These are phyloP conservation scores for Asteroscopus sphinx DNA, from an alignment of 2,888 invertebrate species.

Conservation along the genomic window DNA sequence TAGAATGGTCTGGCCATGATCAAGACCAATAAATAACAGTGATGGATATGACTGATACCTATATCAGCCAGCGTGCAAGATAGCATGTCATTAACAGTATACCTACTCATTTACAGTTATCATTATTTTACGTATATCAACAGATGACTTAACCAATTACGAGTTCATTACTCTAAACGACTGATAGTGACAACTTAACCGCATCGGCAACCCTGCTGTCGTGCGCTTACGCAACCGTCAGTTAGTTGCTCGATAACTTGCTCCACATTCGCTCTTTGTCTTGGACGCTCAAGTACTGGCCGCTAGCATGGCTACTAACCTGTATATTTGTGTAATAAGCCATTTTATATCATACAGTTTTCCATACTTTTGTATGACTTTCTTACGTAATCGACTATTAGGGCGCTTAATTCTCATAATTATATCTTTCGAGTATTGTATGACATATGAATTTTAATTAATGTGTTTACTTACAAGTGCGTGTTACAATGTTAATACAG, in stretches of 20 bases:
- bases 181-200: conserved; percentile 34
- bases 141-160: conserved; percentile 43
- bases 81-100: not conserved
- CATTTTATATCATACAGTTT: conserved; percentile 35
- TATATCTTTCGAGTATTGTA: conserved; percentile 39
- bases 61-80: not conserved
- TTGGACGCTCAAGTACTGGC: conserved; percentile 61
- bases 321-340: conserved; percentile 49
- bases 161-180: conserved; percentile 25
- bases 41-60: not conserved
- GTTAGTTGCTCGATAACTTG: conserved; percentile 81
- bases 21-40: not conserved
- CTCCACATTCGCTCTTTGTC: conserved; percentile 86
- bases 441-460: conserved; percentile 53
- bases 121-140: conserved; percentile 4
- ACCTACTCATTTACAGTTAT: not conserved
- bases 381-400: conserved; percentile 51
- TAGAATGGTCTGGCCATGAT: not conserved
- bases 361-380: conserved; percentile 30
- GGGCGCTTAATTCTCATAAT: conserved; percentile 50
- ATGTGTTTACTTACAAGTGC: conserved; percentile 25
- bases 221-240: conserved; percentile 78
- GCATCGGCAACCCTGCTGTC: conserved; percentile 71
- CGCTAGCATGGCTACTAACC: conserved; percentile 53
- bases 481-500: conserved; percentile 35